phyloP scores from a whole-genome alignment of 2,113 vertebrate genomes.

The Poicephalus meyeri region DNA sequence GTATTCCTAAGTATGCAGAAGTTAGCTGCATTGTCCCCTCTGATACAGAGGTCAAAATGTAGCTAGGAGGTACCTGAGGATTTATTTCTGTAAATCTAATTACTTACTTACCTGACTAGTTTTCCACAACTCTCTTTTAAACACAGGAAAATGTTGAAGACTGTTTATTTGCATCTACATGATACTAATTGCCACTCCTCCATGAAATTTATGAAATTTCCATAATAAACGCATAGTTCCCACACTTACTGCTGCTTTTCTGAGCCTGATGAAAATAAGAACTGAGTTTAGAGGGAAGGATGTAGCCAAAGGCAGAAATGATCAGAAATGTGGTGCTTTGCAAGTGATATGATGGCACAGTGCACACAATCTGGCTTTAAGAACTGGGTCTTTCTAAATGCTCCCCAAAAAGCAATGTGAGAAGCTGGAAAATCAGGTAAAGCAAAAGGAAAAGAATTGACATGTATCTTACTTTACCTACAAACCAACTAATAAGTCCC shows the following conservation, averaged over 20 bases:
- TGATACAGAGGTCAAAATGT: not conserved
- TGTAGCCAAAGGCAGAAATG: not conserved
- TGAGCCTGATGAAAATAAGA: not conserved
- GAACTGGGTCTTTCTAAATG: not conserved
- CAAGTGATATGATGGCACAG: not conserved
- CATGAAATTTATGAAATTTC: not conserved
- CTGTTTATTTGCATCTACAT: not conserved
- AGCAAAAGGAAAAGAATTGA: not conserved
- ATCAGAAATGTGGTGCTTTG: not conserved
- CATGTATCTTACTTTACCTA: not conserved
- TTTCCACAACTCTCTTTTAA: not conserved
- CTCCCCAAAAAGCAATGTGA: not conserved
- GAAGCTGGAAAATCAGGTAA: not conserved
- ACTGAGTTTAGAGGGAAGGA: not conserved
- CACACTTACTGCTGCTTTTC: not conserved
- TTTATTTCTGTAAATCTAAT: not conserved
- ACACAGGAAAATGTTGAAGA: not conserved
- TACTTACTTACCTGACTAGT: not conserved
- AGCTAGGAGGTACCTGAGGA: not conserved
- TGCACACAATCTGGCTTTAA: not conserved
- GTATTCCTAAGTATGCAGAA: not conserved
- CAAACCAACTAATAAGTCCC: not conserved
- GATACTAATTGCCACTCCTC: not conserved
- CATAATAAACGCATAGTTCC: not conserved
- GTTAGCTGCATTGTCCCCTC: not conserved